Evolutionary conservation across 2,113 vertebrate genomes (phyloP).

Genomic region (Amphilophus citrinellus): DNA sequence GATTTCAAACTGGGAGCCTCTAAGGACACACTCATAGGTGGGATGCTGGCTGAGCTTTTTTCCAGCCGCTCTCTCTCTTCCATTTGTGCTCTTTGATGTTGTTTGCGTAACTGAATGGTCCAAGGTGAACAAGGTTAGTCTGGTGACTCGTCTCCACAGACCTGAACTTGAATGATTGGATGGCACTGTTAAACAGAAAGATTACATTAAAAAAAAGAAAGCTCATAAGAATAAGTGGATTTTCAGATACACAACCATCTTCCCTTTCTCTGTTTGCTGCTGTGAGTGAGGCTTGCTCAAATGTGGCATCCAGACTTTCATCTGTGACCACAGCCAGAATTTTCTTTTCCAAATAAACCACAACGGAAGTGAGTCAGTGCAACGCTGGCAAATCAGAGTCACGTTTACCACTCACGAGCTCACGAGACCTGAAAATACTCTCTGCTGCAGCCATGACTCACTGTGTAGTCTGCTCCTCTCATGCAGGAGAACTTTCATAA

Average conservation of each 20-base stretch:
- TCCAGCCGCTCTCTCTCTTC: constrained; percentile 8
- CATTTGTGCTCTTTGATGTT: constrained; percentile 3
- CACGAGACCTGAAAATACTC: background rate
- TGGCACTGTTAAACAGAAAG: background rate
- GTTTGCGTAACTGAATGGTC: background rate
- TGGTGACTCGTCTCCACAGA: constrained; percentile 10
- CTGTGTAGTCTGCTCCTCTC: constrained; percentile 17
- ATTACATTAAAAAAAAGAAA: background rate
- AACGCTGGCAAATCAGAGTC: constrained; percentile 28
- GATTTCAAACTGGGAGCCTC: background rate
- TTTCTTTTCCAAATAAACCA: constrained; percentile 34
- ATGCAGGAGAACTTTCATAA: background rate
- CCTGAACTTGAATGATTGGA: background rate
- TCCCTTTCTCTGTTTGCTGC: constrained; percentile 3
- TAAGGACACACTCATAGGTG: background rate
- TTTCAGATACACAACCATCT: background rate
- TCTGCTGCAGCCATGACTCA: constrained; percentile 13
- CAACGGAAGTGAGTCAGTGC: constrained; percentile 51
- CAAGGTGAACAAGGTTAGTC: constrained; percentile 47
- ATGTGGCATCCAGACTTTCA: constrained; percentile 53
- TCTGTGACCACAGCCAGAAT: constrained; percentile 9
- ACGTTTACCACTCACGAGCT: constrained; percentile 19
- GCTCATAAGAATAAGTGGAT: background rate
- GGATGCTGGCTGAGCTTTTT: background rate
- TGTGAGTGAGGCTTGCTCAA: background rate